Evolutionary conservation across 2,797 vertebrate genomes (phyloP).

Genomic region (Gymnopithys bicolor): DNA sequence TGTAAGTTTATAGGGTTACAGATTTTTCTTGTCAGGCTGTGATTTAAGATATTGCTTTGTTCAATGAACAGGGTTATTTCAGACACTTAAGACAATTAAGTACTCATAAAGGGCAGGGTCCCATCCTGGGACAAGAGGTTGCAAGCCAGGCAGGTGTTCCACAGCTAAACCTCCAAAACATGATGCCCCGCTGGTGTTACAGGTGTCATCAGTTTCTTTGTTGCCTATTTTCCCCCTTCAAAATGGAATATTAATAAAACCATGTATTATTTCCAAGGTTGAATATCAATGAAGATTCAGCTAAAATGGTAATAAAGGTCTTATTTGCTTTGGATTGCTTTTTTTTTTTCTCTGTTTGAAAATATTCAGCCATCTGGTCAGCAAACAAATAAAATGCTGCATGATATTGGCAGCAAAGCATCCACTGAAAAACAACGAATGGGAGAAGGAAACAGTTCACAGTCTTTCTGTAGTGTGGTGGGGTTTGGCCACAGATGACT

Average conservation of each 20-base stretch:
- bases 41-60: not conserved
- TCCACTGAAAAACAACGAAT: not conserved
- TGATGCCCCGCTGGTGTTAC: not conserved
- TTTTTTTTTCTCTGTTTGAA: not conserved
- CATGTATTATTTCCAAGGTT: not conserved
- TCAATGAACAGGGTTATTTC: not conserved
- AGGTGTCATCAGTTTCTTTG: not conserved
- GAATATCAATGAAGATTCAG: not conserved
- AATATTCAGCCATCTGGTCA: constrained; percentile 48
- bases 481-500: not conserved
- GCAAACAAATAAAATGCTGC: constrained; percentile 27
- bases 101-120: not conserved
- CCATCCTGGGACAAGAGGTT: not conserved
- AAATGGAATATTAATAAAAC: not conserved
- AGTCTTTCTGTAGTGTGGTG: not conserved
- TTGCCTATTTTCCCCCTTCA: rapidly evolving
- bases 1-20: not conserved
- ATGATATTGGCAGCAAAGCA: constrained; percentile 3
- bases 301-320: not conserved
- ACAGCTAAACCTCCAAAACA: not conserved
- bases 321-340: not conserved
- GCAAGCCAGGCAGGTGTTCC: not conserved
- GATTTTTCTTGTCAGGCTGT: not conserved
- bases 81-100: not conserved
- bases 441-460: not conserved